These are phyloP conservation scores for Amiota minor DNA, from an alignment of 2,888 invertebrate genomes.

Conservation along the genomic window DNA sequence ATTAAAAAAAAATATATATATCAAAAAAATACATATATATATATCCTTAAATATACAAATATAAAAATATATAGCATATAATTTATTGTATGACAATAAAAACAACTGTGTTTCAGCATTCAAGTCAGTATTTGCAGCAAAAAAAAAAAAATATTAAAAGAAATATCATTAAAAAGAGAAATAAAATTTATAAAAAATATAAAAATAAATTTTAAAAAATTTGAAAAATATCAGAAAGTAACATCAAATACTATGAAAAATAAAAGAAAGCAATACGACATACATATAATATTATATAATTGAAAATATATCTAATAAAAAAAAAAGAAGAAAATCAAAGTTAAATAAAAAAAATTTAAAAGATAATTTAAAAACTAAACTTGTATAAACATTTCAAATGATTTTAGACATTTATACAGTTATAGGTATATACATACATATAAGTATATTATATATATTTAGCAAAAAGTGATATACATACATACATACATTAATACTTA, in stretches of 20 bases:
- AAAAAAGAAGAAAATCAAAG: constrained; percentile 10
- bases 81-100: constrained; percentile 70
- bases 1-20: constrained; percentile 30
- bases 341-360: constrained; percentile 9
- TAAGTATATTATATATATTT: too few relatives aligned
- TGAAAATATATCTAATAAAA: constrained; percentile 26
- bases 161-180: constrained; percentile 28
- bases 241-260: constrained; percentile 36
- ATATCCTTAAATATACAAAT: constrained; percentile 25
- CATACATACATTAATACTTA: constrained; percentile 46
- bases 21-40: constrained; percentile 35
- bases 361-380: constrained; percentile 47
- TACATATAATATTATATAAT: constrained; percentile 28
- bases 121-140: constrained; percentile 65
- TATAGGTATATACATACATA: constrained; percentile 16
- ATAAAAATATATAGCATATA: constrained; percentile 38
- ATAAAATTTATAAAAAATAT: constrained; percentile 27
- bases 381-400: constrained; percentile 36
- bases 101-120: constrained; percentile 69
- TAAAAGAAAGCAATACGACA: constrained; percentile 49
- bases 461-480: constrained; percentile 63
- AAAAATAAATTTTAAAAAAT: constrained; percentile 40
- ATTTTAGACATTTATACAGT: constrained; percentile 57
- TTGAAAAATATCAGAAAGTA: constrained; percentile 13
- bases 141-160: constrained; percentile 58